Evolutionary conservation across 1,140 invertebrate species (phyloP).

Genomic region (Ganaspis sp.): DNA sequence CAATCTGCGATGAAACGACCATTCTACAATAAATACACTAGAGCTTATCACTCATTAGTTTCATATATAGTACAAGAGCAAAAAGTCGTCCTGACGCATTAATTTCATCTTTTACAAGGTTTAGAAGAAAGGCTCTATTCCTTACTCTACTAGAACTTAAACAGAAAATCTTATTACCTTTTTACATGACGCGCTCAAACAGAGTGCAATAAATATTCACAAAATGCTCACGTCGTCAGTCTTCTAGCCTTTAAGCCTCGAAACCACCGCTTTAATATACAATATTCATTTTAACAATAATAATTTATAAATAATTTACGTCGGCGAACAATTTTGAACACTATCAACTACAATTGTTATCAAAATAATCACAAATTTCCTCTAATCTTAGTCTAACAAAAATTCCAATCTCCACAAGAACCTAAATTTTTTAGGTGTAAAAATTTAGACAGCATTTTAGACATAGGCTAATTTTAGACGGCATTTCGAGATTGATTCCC

Average conservation of each 20-base stretch:
- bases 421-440: not conserved
- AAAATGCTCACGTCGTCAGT: slow-evolving; percentile 30
- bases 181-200: slow-evolving; percentile 4
- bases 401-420: no score
- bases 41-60: slow-evolving; percentile 55
- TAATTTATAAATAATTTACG: slow-evolving; percentile 7
- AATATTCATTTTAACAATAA: not conserved
- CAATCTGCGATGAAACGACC: slow-evolving; percentile 37
- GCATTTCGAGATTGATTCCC: no score
- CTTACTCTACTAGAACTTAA: slow-evolving; percentile 6
- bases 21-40: slow-evolving; percentile 70
- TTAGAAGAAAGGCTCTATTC: not conserved
- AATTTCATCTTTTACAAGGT: not conserved
- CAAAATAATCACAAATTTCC: not conserved
- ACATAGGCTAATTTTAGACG: not conserved
- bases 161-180: slow-evolving; percentile 2
- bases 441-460: not conserved
- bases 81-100: slow-evolving; percentile 32
- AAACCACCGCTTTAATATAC: slow-evolving; percentile 12
- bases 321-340: not conserved
- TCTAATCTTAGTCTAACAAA: not conserved
- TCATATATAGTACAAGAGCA: slow-evolving; percentile 56
- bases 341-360: not conserved
- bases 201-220: slow-evolving; percentile 26
- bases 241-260: slow-evolving; percentile 17